phyloP scores from a whole-genome alignment of 2,888 invertebrate genomes.

The Trichopoda pennipes region DNA sequence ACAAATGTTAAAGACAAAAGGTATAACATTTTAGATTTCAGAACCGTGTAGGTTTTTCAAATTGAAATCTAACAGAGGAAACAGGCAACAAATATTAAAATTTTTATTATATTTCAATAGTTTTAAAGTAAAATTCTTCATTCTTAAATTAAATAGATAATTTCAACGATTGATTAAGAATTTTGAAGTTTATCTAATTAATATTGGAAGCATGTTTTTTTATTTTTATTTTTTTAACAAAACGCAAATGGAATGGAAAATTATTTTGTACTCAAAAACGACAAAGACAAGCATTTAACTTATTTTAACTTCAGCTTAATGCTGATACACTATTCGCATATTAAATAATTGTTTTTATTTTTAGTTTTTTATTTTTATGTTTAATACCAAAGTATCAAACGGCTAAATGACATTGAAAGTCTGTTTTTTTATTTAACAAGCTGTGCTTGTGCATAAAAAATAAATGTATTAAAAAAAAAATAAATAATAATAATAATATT shows the following conservation, averaged over 20 bases:
- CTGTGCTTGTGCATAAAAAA: constrained; percentile 3
- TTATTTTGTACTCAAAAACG: background rate
- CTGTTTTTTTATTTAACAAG: constrained; percentile 33
- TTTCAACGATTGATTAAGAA: constrained; percentile 13
- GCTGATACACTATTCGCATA: constrained; percentile 47
- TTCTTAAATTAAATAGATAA: background rate
- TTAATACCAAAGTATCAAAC: constrained; percentile 27
- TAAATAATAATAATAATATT: background rate
- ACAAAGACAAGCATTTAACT: constrained; percentile 39
- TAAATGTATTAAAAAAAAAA: background rate
- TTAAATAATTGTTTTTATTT: background rate
- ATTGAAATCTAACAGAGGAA: too few relatives aligned
- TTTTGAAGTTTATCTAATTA: constrained; percentile 21
- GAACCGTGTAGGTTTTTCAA: too few relatives aligned
- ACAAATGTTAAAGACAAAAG: too few relatives aligned
- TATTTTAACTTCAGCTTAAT: constrained; percentile 48
- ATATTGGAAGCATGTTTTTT: constrained; percentile 44
- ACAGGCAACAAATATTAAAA: too few relatives aligned
- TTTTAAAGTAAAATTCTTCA: too few relatives aligned
- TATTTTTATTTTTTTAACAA: constrained; percentile 12
- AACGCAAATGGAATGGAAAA: background rate
- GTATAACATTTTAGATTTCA: too few relatives aligned
- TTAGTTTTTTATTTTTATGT: background rate
- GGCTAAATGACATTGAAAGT: constrained; percentile 63
- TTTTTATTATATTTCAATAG: too few relatives aligned